phyloP scores from a whole-genome alignment of 1,140 invertebrate species.

The Camponotus pennsylvanicus region DNA sequence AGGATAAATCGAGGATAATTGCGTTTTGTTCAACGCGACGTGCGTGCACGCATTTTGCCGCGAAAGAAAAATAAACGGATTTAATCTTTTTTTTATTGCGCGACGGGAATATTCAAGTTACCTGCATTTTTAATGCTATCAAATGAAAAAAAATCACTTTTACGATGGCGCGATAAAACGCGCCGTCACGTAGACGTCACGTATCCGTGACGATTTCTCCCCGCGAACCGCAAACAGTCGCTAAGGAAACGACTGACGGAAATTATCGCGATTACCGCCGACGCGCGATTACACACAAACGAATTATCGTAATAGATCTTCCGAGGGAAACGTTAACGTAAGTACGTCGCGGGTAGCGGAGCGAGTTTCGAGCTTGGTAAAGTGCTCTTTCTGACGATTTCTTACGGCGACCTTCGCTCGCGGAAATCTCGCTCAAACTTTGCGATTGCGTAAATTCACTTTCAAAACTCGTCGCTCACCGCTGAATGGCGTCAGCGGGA shows the following conservation, averaged over 20 bases:
- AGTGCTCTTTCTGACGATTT: constrained; percentile 34
- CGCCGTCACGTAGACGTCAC: neutral
- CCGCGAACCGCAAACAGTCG: neutral
- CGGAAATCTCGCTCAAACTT: constrained; percentile 52
- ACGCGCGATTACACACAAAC: constrained; percentile 20
- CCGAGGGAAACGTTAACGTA: neutral
- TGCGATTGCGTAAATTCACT: constrained; percentile 69
- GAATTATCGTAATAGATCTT: constrained; percentile 51
- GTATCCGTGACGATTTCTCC: neutral
- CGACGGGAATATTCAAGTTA: constrained; percentile 3
- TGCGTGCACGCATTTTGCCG: neutral
- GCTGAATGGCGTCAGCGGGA: constrained; percentile 43
- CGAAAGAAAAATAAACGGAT: neutral
- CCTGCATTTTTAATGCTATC: constrained; percentile 6
- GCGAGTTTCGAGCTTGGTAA: neutral
- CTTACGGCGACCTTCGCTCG: constrained; percentile 56
- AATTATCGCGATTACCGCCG: constrained; percentile 44
- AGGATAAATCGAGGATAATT: constrained; percentile 41
- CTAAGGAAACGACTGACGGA: neutral
- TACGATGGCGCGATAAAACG: neutral
- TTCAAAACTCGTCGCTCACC: constrained; percentile 56
- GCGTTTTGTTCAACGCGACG: constrained; percentile 25
- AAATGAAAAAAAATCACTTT: neutral
- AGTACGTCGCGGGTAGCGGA: neutral
- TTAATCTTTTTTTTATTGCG: constrained; percentile 42